Evolutionary conservation across 2,888 invertebrate species (phyloP).

Genomic region (Pristionchus mayeri): DNA sequence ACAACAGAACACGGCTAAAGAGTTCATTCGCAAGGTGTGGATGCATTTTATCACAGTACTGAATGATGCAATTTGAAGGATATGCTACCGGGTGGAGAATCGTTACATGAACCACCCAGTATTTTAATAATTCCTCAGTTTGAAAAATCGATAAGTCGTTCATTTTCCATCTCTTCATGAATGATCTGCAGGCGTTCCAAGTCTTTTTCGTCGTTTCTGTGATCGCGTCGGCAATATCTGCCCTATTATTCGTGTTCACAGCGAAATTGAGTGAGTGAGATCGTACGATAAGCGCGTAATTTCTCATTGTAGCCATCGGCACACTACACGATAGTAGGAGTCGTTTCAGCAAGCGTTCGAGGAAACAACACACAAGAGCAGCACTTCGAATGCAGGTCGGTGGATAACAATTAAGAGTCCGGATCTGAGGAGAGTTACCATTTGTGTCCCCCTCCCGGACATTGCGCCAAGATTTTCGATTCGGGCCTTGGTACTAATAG

Average conservation of each 20-base stretch:
- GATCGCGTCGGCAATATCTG: neutral
- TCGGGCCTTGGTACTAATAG: too few relatives aligned
- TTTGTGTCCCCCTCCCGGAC: too few relatives aligned
- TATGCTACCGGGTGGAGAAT: neutral
- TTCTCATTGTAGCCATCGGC: neutral
- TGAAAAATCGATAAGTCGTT: neutral
- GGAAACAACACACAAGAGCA: neutral
- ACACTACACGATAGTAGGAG: neutral
- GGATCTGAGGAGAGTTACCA: too few relatives aligned
- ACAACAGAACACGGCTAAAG: neutral
- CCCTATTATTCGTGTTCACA: neutral
- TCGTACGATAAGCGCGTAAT: neutral
- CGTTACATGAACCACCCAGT: neutral
- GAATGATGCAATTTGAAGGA: too few relatives aligned
- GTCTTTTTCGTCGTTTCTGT: neutral
- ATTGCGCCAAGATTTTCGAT: too few relatives aligned
- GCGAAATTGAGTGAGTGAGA: neutral
- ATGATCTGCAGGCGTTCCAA: neutral
- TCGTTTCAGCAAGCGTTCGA: neutral
- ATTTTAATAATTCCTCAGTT: constrained; percentile 4
- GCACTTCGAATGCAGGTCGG: constrained; percentile 10
- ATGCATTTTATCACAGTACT: neutral
- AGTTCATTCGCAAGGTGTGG: neutral
- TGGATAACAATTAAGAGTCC: too few relatives aligned
- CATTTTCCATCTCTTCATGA: neutral